Base-by-base conservation (phyloP, 2,797 vertebrate genomes). In the Pantherophis vulpinus region DNA sequence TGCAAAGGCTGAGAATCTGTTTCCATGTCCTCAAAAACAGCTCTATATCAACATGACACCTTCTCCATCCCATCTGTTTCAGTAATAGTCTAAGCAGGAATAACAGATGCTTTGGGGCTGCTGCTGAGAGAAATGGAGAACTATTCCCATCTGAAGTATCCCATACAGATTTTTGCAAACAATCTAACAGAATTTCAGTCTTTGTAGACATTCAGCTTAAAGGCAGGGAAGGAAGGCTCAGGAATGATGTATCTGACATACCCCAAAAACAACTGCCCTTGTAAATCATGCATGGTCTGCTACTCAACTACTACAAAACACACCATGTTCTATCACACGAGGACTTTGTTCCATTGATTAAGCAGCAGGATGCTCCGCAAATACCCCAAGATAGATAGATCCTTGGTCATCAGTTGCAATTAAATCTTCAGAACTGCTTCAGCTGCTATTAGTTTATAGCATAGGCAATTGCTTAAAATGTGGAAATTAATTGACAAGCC, bases 401-500 rank as follows among this genome's bases (percentile, higher is more conserved):
- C 29, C 87, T 74, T 74, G 63, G 37, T 29, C n/a, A 18, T 88
- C 29, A 29, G 29, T 79, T 88, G 86, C 55, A 92, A 10, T 92
- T 59, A 4, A 32, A 55, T 60, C 86, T 25, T 79, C 66, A 91
- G 91, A 96, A 90, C 58, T 92, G 83, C 56, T 74, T 90, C 16
- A 74, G 0, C 6, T 86, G 63, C 88, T 95, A 79, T 88, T n/a
- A 93, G 74, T 90, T 95, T 79, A 91, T 91, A 91, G 58, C 47
- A 29, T 63, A 86, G 13, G 25, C 25, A 86, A 89, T 89, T 89
- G 70, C 91, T 94, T 94, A 87, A 93, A 93, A 93, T 8, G 6
- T 47, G 90, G 89, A 88, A 93, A 96, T 94, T 51, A 94, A 91
- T 94, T 92, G 89, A 51, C 95, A 95, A 96, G 91, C 83, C 94